Evolutionary conservation across 1,140 invertebrate species (phyloP).

Genomic region (Drosophila bipectinata): DNA sequence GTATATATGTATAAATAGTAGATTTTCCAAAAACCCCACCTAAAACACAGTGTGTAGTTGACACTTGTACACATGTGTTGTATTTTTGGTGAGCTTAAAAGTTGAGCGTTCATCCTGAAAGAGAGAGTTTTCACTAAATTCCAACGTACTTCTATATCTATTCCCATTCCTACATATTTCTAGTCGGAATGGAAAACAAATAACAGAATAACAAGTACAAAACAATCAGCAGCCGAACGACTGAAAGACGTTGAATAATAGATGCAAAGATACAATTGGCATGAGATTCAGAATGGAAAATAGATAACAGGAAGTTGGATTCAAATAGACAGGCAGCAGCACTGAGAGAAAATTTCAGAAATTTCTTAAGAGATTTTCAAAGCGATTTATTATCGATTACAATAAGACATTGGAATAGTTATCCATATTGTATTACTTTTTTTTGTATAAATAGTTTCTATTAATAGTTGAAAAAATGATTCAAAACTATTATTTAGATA

Average conservation of each 20-base stretch:
- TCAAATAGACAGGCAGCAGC: neutral
- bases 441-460: no score
- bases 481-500: neutral
- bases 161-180: neutral
- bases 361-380: no score
- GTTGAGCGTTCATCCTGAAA: conserved; percentile 10
- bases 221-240: conserved; percentile 28
- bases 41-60: conserved; percentile 10
- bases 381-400: no score
- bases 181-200: conserved; percentile 36
- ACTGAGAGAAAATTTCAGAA: neutral
- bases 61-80: conserved; percentile 21
- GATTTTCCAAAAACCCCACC: neutral
- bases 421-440: no score
- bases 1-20: neutral
- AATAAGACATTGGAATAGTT: no score
- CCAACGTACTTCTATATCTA: neutral
- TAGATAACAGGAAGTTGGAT: neutral
- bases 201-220: conserved; percentile 10
- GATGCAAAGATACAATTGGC: conserved; percentile 17
- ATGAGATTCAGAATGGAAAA: neutral
- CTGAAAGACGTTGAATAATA: conserved; percentile 14
- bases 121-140: neutral
- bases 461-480: no score
- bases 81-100: conserved; percentile 17